Evolutionary conservation across 64 coral and sea anemone species (phyloP).

Genomic region (Cladopsammia gracilis): DNA sequence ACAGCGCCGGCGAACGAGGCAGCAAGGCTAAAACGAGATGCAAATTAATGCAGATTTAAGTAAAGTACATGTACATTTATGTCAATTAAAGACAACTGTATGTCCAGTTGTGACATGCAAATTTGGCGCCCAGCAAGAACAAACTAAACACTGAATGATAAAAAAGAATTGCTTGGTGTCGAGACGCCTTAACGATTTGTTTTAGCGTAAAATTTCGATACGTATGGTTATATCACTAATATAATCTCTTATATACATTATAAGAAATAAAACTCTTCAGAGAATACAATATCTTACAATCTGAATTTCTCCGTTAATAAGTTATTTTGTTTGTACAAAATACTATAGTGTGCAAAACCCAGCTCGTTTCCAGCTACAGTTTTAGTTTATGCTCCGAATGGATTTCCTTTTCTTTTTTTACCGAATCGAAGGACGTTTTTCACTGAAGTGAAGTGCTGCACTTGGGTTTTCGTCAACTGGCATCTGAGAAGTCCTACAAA

Average conservation of each 20-base stretch:
- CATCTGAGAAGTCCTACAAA: constrained; percentile 68
- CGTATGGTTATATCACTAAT: constrained; percentile 23
- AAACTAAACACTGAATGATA: too few relatives aligned
- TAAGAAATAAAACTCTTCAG: not conserved
- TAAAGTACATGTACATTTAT: too few relatives aligned
- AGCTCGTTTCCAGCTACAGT: too few relatives aligned
- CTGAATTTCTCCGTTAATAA: not conserved
- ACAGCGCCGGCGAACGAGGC: too few relatives aligned
- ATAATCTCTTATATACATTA: constrained; percentile 49
- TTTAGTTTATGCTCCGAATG: not conserved
- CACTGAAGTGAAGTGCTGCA: not conserved
- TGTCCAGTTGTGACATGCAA: too few relatives aligned
- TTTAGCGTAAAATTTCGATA: not conserved
- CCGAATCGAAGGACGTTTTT: not conserved
- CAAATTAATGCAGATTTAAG: too few relatives aligned
- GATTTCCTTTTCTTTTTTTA: not conserved
- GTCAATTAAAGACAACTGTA: too few relatives aligned
- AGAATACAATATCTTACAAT: constrained; percentile 14
- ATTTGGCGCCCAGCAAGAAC: too few relatives aligned
- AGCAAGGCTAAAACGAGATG: too few relatives aligned
- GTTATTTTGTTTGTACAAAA: too few relatives aligned
- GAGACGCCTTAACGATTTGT: not conserved
- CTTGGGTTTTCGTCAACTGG: constrained; percentile 36
- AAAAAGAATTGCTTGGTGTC: too few relatives aligned
- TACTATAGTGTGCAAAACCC: too few relatives aligned